Evolutionary conservation across 2,888 invertebrate genomes (phyloP), one percentile per base, ranked within the genome.

Genomic region (Scotopteryx bipunctaria): DNA sequence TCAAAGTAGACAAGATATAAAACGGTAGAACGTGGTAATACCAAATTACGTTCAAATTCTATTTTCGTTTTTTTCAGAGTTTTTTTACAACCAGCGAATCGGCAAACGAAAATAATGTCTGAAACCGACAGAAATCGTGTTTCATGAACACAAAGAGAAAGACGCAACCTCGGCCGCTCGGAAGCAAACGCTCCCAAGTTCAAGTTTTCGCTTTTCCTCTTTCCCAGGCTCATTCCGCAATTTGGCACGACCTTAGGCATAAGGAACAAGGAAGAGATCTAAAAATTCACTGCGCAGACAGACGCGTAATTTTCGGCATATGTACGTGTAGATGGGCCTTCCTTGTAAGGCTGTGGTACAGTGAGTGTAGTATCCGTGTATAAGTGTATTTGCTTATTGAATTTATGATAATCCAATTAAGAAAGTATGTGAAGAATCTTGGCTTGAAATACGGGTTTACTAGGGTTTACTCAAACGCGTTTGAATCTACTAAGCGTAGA

Each of bases 181-280:
- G 50, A 55, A 51, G 43, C 35, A 15, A 42, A 45, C 15, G 33
- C 25, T 29, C 15, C 43, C 50, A 47, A 43, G 46, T 50, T 35
- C 49, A 45, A 19, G 43, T 32, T n/a, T 36, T 33, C 43, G 9
- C 44, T 43, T 53, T 53, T 55, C 55, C 61, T 49, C 49, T 52
- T 57, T 52, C 52, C 44, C 57, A 45, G 41, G 51, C 45, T 43
- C 65, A 61, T 59, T 55, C 48, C 55, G 66, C 63, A 53, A 69
- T 64, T 66, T 25, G 31, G 48, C 56, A 19, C 63, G 79, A 69
- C 83, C 83, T 68, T 78, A 70, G 45, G 50, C 59, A 67, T 71
- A 67, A 84, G 84, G 83, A 83, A 87, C 73, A 69, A 79, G 87
- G 87, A 88, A 89, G 83, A 66, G 60, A 74, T 80, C 83, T 86